Conservation (phyloP, 2,888 invertebrate genomes). For the Nephrotoma appendiculata region DNA sequence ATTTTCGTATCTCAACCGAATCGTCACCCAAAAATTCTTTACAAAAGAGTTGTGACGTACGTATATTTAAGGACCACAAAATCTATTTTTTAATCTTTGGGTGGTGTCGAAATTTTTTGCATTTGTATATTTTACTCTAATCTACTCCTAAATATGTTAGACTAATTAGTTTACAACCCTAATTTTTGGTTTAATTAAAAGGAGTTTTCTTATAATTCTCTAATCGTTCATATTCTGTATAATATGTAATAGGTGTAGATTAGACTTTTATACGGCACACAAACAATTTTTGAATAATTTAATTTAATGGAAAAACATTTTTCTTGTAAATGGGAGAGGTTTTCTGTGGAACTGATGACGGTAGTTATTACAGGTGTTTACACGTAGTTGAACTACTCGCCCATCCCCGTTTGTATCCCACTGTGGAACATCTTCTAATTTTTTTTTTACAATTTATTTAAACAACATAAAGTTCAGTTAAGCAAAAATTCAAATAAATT, state of each 20-base stretch:
- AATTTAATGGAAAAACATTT: neutral
- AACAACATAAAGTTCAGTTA: neutral
- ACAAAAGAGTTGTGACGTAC: neutral
- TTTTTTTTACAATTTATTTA: neutral
- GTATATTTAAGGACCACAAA: neutral
- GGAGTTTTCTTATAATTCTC: neutral
- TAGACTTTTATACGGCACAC: neutral
- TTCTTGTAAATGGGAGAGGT: neutral
- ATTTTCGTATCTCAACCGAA: neutral
- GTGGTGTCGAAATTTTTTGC: neutral
- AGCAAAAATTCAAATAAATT: neutral
- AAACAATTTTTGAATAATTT: neutral
- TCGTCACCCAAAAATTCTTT: neutral
- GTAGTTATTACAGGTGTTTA: neutral
- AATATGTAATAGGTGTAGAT: neutral
- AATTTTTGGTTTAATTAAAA: neutral
- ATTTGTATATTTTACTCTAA: neutral
- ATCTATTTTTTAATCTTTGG: neutral
- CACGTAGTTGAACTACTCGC: neutral
- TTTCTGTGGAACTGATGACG: neutral
- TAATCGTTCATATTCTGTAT: neutral
- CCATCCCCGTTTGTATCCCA: neutral
- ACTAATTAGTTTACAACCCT: neutral
- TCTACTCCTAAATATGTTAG: neutral
- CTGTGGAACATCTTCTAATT: neutral